Evolutionary conservation across 1,140 invertebrate genomes (phyloP), one percentile per base, ranked within the genome.

Genomic region (Zelostemma sp.): DNA sequence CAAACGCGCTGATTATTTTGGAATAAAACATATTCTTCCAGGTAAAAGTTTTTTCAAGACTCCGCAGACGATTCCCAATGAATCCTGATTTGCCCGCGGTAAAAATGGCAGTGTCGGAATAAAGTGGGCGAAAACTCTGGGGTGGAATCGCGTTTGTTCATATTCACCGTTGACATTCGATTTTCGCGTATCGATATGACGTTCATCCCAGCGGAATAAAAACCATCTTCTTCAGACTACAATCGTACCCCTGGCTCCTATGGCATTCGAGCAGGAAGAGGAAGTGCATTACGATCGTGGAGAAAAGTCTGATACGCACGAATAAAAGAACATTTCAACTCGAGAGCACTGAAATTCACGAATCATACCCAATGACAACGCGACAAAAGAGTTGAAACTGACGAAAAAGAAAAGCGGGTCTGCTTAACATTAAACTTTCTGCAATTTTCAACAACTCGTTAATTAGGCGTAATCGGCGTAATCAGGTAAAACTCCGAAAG

Each of bases 91-190:
- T 50, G 28, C 48, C 31, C 12, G 31, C 25, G 48, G 48, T 50
- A 35, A 50, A 18, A 35, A 12, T 35, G 25, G 16, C 31, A n/a
- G 33, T n/a, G 48, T 28, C 14, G 14, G 31, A 54, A 62, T 48
- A 41, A 55, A 41, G 33, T 35, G 16, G 6, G 5, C 43, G 16
- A 3, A 19, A 19, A 19, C 28, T 31, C 28, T 33, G 28, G 43
- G 15, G 18, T 12, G 35, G 33, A 49, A 47, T 40, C 33, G 49
- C 60, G 21, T 73, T 75, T 54, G 61, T 77, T 72, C 56, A 75
- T 70, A 79, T 78, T 75, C 65, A 33, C 43, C 15, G 17, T 14
- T 70, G 68, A 77, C 74, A 78, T 72, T 79, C 73, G 73, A 78
- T 79, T 78, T 63, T 69, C 45, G 49, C 58, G 19, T 51, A 73